These are phyloP conservation scores for Paracanthobrama guichenoti DNA, from an alignment of 2,113 vertebrate species.

Conservation along the genomic window DNA sequence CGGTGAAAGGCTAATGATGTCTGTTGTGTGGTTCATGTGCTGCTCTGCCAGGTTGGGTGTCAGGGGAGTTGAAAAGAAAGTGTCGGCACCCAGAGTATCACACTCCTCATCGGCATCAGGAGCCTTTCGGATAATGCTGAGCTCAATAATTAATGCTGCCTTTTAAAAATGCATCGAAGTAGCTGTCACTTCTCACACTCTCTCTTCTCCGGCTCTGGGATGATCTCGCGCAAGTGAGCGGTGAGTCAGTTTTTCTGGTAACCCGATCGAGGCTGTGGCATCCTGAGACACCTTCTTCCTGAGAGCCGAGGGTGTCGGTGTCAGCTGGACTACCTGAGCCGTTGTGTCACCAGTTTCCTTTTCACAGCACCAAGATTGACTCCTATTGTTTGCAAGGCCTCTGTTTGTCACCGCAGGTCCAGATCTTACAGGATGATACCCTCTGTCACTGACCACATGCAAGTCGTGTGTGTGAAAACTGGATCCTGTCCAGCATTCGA, in stretches of 20 bases:
- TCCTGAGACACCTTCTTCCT: constrained; percentile 67
- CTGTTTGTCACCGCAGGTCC: constrained; percentile 69
- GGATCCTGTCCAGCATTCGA: constrained; percentile 51
- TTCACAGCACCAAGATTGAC: constrained; percentile 68
- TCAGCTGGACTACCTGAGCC: constrained; percentile 63
- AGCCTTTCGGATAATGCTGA: constrained; percentile 62
- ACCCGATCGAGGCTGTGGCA: constrained; percentile 65
- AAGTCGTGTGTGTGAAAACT: constrained; percentile 44
- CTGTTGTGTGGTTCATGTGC: constrained; percentile 64
- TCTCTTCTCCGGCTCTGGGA: constrained; percentile 65
- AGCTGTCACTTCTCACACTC: constrained; percentile 76
- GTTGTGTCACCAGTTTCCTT: constrained; percentile 68
- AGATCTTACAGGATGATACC: constrained; percentile 55
- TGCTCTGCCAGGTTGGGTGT: constrained; percentile 72
- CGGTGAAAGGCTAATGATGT: constrained; percentile 61
- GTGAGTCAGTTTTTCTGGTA: constrained; percentile 84
- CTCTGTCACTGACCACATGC: constrained; percentile 48
- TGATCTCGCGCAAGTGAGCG: constrained; percentile 62
- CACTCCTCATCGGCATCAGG: constrained; percentile 70
- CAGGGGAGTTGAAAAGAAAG: constrained; percentile 79
- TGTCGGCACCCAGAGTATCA: constrained; percentile 71
- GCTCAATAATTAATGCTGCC: constrained; percentile 71
- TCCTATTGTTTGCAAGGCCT: constrained; percentile 65
- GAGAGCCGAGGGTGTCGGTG: constrained; percentile 67
- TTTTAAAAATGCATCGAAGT: constrained; percentile 75